Conservation (phyloP, 2,113 vertebrate genomes). For the Vicugna pacos region DNA sequence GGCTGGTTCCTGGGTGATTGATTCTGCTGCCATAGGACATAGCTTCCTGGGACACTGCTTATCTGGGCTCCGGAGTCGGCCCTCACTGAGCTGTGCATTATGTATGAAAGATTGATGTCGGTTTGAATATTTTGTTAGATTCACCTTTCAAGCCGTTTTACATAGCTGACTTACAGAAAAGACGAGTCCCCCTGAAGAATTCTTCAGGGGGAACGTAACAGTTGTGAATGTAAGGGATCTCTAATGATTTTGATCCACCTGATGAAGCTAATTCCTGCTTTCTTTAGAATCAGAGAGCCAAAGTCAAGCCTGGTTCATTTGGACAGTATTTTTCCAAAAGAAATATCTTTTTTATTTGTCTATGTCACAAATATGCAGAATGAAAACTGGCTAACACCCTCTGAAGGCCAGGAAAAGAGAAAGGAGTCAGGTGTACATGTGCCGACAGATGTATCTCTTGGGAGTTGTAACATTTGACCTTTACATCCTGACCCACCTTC, state of each 20-base stretch:
- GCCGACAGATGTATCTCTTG: conserved; percentile 78
- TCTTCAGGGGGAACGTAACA: conserved; percentile 76
- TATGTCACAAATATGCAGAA: conserved; percentile 37
- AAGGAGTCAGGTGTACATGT: background rate
- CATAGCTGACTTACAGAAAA: conserved; percentile 80
- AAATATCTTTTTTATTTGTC: conserved; percentile 44
- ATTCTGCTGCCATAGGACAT: conserved; percentile 89
- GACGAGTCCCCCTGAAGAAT: conserved; percentile 79
- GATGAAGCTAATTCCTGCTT: conserved; percentile 60
- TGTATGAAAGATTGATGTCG: conserved; percentile 88
- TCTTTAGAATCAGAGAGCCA: conserved; percentile 71
- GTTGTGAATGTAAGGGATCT: conserved; percentile 81
- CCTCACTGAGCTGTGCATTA: conserved; percentile 87
- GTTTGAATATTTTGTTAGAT: conserved; percentile 86
- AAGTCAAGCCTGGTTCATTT: conserved; percentile 42
- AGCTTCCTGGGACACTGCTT: conserved; percentile 91
- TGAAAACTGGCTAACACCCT: conserved; percentile 2
- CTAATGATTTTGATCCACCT: conserved; percentile 63
- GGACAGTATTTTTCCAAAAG: conserved; percentile 45
- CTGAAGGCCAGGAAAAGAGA: conserved; percentile 27
- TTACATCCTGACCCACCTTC: conserved; percentile 84
- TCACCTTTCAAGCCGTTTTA: conserved; percentile 84
- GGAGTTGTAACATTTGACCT: conserved; percentile 87
- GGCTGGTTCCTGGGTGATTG: conserved; percentile 90
- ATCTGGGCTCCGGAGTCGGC: conserved; percentile 89